These are phyloP conservation scores for Megamerina dolium DNA, from an alignment of 2,888 invertebrate genomes.

Conservation along the genomic window DNA sequence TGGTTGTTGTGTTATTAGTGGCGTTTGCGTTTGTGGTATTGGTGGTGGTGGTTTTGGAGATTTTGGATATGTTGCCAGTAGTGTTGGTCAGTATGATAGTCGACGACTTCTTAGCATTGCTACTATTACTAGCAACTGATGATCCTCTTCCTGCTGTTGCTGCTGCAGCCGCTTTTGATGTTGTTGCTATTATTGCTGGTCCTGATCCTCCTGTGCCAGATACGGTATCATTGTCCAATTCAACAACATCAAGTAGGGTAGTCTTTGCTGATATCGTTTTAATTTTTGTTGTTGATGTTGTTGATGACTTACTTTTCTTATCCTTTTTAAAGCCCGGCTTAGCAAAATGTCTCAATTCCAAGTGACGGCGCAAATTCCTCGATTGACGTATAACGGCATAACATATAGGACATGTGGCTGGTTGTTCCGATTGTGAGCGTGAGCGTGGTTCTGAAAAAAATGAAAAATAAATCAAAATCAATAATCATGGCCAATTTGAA, in stretches of 20 bases:
- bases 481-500: slow-evolving; percentile 1
- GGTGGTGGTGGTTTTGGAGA: too few relatives aligned
- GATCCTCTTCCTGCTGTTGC: slow-evolving; percentile 19
- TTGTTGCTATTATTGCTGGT: slow-evolving; percentile 13
- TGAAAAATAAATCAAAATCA: neutral
- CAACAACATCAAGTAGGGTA: neutral
- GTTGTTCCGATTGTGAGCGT: slow-evolving; percentile 58
- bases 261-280: slow-evolving; percentile 11
- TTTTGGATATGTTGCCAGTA: too few relatives aligned
- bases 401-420: slow-evolving; percentile 57
- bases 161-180: slow-evolving; percentile 21
- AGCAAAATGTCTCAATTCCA: slow-evolving; percentile 51
- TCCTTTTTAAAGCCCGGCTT: slow-evolving; percentile 50
- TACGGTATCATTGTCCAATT: neutral
- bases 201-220: slow-evolving; percentile 6
- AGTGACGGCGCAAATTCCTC: slow-evolving; percentile 55
- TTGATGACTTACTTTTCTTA: slow-evolving; percentile 44
- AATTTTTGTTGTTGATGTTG: slow-evolving; percentile 16
- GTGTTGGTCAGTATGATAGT: too few relatives aligned
- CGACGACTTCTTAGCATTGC: too few relatives aligned
- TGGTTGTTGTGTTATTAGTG: too few relatives aligned
- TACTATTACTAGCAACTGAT: too few relatives aligned
- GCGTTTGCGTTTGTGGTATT: too few relatives aligned
- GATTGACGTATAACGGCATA: slow-evolving; percentile 57
- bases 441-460: slow-evolving; percentile 49